A percentile compares a stretch with the other conserved stretches of the same genome.
phyloP scores from a whole-genome alignment of 2,797 vertebrate species.

The Xiphophorus birchmanni region DNA sequence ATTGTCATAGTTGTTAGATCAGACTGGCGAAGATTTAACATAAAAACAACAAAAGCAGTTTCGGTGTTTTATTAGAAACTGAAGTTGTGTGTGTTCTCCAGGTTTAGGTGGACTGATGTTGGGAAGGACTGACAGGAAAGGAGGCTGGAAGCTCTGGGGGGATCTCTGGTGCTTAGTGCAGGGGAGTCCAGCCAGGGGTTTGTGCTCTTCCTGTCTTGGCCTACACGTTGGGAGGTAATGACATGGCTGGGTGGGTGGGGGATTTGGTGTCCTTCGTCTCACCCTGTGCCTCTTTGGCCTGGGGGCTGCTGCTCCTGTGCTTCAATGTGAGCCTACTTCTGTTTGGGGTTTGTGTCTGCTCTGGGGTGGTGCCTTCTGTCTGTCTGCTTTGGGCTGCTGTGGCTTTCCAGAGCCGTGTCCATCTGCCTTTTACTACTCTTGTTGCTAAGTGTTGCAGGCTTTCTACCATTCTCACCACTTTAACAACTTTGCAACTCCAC shows the following conservation, averaged over 20 bases:
- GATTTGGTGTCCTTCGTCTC: too few species aligned
- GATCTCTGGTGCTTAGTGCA: background rate
- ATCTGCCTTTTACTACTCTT: background rate
- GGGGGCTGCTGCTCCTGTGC: too few species aligned
- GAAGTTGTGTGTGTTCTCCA: background rate
- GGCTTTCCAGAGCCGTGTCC: background rate
- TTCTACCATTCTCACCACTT: background rate
- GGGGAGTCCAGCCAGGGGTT: background rate
- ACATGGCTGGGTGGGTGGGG: background rate
- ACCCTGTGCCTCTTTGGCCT: too few species aligned
- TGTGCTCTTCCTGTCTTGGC: background rate
- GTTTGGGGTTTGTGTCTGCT: background rate
- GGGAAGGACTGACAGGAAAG: background rate
- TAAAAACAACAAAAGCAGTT: background rate
- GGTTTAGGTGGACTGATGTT: background rate
- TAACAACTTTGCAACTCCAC: background rate
- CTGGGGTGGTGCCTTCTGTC: background rate
- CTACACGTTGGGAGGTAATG: background rate
- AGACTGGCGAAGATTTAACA: background rate
- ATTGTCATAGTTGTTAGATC: background rate
- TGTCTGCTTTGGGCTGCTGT: background rate
- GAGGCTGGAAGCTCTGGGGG: background rate
- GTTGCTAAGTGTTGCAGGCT: background rate
- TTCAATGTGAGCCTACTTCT: background rate
- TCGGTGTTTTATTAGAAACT: background rate